Evolutionary conservation across 2,797 vertebrate species (phyloP), one percentile per base, ranked within the genome.

Genomic region (Toxotes lorentzi): DNA sequence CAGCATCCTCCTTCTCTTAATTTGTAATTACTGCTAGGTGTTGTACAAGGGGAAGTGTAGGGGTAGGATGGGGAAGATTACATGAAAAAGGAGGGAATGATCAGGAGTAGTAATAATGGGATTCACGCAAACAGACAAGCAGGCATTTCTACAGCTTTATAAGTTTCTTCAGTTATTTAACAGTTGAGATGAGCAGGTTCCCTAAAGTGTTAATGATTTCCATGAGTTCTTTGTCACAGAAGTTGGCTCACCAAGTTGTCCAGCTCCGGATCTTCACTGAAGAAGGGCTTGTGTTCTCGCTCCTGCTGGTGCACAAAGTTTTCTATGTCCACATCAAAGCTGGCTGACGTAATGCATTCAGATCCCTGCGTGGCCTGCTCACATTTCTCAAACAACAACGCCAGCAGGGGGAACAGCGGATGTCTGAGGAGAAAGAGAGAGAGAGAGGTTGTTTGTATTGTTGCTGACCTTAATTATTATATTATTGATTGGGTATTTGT

Each of bases 291-390:
- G 94, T 98, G 98, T 40, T 99, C 98, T 91, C 98, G 96, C 74
- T 99, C 98, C 91, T 99, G 98, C 94, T 99, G 98, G 93, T 98
- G 98, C 84, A 99, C 98, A 14, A 99, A 99, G 94, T 99, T 99
- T 89, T 99, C 98, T 0, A 99, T 99, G 93, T 99, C 98, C 1
- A 99, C 98, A 11, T 99, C 98, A n/a, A 99, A 99, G 95, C 98
- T 99, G 94, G 98, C 98, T 0, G 98, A 99, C 34, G 98, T 99
- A 95, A 99, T 99, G 96, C 98, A 99, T 92, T 99, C 98, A 0
- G 98, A 99, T 78, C 98, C 98, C 91, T 99, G 98, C 0, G 98
- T 99, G 24, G 98, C 98, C 94, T 99, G 98, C 90, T 99, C 98
- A 17, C 98, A 99, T 83, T 99, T 99, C 94, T 99, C 97, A 90